phyloP scores from a whole-genome alignment of 2,797 vertebrate genomes.

The Schizopygopsis pylzovi region DNA sequence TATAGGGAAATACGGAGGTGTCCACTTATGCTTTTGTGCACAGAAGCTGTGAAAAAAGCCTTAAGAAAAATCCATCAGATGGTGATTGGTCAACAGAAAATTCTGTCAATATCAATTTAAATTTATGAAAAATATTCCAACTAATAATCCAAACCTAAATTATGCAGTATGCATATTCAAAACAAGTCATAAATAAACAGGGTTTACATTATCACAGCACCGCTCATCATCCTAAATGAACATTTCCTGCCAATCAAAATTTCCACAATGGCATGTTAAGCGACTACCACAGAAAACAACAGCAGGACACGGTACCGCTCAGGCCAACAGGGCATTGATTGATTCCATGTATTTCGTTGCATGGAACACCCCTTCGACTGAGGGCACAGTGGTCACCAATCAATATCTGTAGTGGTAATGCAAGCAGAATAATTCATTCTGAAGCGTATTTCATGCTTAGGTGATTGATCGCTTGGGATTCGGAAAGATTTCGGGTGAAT shows the following conservation, averaged over 20 bases:
- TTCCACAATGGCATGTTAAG: conserved; percentile 37
- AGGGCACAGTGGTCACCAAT: conserved; percentile 80
- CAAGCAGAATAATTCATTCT: conserved; percentile 84
- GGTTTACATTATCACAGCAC: not conserved
- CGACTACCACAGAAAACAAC: conserved; percentile 47
- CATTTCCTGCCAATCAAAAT: conserved; percentile 6
- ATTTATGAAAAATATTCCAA: not conserved
- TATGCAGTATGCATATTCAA: not conserved
- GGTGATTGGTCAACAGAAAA: not conserved
- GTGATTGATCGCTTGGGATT: conserved; percentile 78
- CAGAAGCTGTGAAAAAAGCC: conserved; percentile 26
- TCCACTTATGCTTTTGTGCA: conserved; percentile 75
- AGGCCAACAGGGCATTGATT: conserved; percentile 61
- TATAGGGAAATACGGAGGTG: conserved; percentile 79
- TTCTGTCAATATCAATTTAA: not conserved
- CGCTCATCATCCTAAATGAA: not conserved
- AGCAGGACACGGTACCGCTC: conserved; percentile 51
- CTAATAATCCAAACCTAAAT: not conserved
- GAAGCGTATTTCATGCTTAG: conserved; percentile 78
- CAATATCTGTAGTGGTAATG: conserved; percentile 83
- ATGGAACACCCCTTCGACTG: conserved; percentile 61
- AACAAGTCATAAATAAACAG: not conserved
- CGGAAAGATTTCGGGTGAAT: conserved; percentile 69
- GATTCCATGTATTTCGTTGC: conserved; percentile 60
- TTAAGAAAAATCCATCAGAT: conserved; percentile 6